phyloP scores from a whole-genome alignment of 1,140 invertebrate species.

The Caerostris darwini region DNA sequence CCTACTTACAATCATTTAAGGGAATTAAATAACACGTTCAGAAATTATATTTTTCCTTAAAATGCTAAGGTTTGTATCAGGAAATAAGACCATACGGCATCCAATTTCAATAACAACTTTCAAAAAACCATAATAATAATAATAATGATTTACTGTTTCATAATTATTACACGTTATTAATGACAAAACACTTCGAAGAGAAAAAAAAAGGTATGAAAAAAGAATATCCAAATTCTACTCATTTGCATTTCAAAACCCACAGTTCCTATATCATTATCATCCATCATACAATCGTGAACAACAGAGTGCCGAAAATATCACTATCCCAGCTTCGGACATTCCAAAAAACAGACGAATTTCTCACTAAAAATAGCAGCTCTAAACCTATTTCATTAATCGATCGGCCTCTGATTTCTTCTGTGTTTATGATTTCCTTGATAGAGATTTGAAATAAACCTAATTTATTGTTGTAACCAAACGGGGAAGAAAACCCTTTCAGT shows the following conservation, averaged over 20 bases:
- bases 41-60: no score
- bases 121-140: no score
- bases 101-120: no score
- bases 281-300: neutral
- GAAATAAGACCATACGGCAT: no score
- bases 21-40: no score
- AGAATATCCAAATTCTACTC: neutral
- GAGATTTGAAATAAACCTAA: neutral
- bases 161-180: no score
- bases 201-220: no score
- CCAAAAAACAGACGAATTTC: neutral
- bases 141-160: no score
- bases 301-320: neutral
- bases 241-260: neutral
- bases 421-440: neutral
- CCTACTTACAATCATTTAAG: no score
- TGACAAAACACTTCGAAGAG: no score
- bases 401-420: neutral
- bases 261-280: neutral
- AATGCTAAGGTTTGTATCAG: no score
- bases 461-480: neutral
- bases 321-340: neutral
- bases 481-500: neutral
- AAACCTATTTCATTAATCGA: constrained; percentile 10
- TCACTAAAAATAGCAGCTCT: neutral